Evolutionary conservation across 2,797 vertebrate species (phyloP).

Genomic region (Synanceia verrucosa): DNA sequence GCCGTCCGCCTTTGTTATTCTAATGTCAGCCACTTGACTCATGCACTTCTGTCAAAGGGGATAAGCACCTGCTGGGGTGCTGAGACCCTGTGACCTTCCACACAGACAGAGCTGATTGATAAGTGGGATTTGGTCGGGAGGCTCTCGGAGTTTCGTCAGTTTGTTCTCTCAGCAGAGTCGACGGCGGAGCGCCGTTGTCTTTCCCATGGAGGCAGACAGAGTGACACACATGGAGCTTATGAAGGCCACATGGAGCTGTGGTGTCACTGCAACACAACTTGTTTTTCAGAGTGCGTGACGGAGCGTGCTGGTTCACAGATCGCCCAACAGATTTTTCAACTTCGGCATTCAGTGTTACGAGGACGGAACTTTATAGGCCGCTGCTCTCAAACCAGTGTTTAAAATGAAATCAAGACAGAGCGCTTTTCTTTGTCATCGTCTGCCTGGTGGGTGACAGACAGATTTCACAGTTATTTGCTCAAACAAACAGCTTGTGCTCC

Average conservation of each 20-base stretch:
- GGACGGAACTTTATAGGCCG: constrained; percentile 10
- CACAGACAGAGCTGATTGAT: constrained; percentile 20
- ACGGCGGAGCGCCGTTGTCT: constrained; percentile 13
- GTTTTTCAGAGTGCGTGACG: constrained; percentile 34
- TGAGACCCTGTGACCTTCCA: constrained; percentile 39
- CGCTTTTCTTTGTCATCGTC: constrained; percentile 28
- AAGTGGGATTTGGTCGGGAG: constrained; percentile 26
- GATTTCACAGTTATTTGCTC: constrained; percentile 26
- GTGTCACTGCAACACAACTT: constrained; percentile 29
- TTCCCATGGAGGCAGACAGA: constrained; percentile 41
- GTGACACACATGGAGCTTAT: constrained; percentile 44
- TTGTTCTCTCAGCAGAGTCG: neutral
- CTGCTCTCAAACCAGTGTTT: constrained; percentile 12
- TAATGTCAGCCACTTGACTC: constrained; percentile 80
- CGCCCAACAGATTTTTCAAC: constrained; percentile 12
- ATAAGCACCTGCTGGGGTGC: constrained; percentile 63
- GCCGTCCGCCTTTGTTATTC: constrained; percentile 79
- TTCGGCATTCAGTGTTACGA: constrained; percentile 12
- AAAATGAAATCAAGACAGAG: constrained; percentile 7
- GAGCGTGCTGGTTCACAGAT: constrained; percentile 28
- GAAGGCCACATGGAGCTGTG: constrained; percentile 52
- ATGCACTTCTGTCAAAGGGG: constrained; percentile 69
- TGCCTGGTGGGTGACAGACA: constrained; percentile 20
- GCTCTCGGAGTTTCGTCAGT: constrained; percentile 27
- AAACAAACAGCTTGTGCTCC: constrained; percentile 40